Conservation (phyloP, 2,113 vertebrate species). For the Ochotona curzoniae region DNA sequence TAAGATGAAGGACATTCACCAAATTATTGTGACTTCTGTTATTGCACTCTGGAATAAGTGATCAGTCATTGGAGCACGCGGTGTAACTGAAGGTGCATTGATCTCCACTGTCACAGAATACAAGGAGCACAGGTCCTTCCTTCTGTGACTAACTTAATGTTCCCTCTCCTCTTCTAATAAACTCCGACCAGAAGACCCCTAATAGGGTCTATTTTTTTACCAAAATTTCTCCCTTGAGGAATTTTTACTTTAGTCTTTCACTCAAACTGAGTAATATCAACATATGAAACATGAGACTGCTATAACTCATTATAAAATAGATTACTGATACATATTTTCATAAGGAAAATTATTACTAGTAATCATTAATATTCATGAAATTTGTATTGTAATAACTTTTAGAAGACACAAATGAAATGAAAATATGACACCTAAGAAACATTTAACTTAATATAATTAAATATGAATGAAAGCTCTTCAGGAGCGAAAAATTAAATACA, state of each 20-base stretch:
- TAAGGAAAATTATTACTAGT: neutral
- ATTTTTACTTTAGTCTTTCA: slow-evolving; percentile 6
- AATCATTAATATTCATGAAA: neutral
- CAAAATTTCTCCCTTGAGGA: neutral
- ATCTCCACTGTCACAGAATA: neutral
- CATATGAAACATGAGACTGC: neutral
- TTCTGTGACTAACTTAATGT: neutral
- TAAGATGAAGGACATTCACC: slow-evolving; percentile 1
- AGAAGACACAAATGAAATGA: neutral
- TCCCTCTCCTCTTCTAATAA: neutral
- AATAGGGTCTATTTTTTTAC: neutral
- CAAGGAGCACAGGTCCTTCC: neutral
- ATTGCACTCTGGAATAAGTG: neutral
- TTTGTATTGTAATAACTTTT: neutral
- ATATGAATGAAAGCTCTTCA: slow-evolving; percentile 13
- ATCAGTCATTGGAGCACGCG: neutral
- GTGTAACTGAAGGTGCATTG: neutral
- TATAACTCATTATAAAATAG: neutral
- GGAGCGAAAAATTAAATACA: slow-evolving; percentile 12
- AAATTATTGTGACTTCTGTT: slow-evolving; percentile 15
- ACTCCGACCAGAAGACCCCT: neutral
- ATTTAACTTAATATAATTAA: slow-evolving; percentile 8
- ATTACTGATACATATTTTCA: neutral
- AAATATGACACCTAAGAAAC: slow-evolving; percentile 32
- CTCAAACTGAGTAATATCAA: neutral